Percentiles rank a stretch among this genome's conserved stretches.
Conservation (phyloP, 1,140 invertebrate genomes). For the Atta cephalotes region DNA sequence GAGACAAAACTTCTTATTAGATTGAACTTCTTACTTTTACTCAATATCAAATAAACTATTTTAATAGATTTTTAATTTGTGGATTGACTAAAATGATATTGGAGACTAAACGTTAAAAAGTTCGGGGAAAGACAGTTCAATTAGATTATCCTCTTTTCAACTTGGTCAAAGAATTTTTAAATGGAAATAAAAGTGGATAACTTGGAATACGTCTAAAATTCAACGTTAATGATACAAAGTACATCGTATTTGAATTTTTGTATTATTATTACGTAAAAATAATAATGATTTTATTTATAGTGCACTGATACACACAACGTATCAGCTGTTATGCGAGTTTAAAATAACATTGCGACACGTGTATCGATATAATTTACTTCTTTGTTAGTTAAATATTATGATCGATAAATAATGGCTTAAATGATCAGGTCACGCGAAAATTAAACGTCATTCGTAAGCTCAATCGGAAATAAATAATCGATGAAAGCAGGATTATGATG, state of each 20-base stretch:
- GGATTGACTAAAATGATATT: not conserved
- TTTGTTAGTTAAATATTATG: constrained; percentile 39
- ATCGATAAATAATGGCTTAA: constrained; percentile 33
- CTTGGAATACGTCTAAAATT: not conserved
- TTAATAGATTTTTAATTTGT: constrained; percentile 28
- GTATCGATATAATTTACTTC: constrained; percentile 29
- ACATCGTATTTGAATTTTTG: not conserved
- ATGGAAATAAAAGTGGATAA: not conserved
- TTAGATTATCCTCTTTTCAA: constrained; percentile 32
- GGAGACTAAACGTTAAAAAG: not conserved
- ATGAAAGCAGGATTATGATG: constrained; percentile 14
- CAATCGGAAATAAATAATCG: constrained; percentile 43
- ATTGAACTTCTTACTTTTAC: constrained; percentile 24
- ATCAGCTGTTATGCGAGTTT: not conserved
- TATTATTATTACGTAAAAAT: not conserved
- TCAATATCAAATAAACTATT: not conserved
- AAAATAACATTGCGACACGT: constrained; percentile 32
- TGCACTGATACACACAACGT: not conserved
- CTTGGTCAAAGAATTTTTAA: constrained; percentile 7
- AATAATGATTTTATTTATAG: not conserved
- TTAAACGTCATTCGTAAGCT: constrained; percentile 48
- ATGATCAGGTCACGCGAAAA: constrained; percentile 30
- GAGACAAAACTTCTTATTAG: not conserved
- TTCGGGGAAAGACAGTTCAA: not conserved
- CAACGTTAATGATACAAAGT: not conserved